Evolutionary conservation across 2,888 invertebrate genomes (phyloP).

Genomic region (Elmis aenea): DNA sequence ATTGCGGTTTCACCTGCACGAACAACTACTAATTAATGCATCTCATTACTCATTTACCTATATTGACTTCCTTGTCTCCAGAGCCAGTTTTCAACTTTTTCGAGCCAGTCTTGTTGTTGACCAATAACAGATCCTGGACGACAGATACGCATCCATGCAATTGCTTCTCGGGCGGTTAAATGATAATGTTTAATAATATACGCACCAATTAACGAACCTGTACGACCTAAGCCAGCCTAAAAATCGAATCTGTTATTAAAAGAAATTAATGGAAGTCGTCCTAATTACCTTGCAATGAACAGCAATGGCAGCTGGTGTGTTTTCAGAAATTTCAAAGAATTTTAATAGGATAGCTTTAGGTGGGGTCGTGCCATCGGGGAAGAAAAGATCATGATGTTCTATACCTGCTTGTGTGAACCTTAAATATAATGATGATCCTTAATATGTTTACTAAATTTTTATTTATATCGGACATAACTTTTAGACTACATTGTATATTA

Average conservation of each 20-base stretch:
- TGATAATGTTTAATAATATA: slow-evolving; percentile 81
- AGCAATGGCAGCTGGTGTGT: slow-evolving; percentile 70
- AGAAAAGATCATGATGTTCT: slow-evolving; percentile 80
- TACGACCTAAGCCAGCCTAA: slow-evolving; percentile 84
- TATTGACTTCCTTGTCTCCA: slow-evolving; percentile 54
- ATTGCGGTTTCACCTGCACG: too few relatives aligned
- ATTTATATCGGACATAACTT: too few relatives aligned
- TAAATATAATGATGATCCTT: too few relatives aligned
- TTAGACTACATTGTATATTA: slow-evolving; percentile 1
- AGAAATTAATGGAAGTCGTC: slow-evolving; percentile 1
- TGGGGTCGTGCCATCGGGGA: slow-evolving; percentile 83
- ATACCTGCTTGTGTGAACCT: slow-evolving; percentile 73
- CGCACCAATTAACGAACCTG: slow-evolving; percentile 82
- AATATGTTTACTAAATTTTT: too few relatives aligned
- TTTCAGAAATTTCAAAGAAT: slow-evolving; percentile 77
- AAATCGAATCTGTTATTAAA: slow-evolving; percentile 31
- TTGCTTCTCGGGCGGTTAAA: slow-evolving; percentile 76
- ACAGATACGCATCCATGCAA: slow-evolving; percentile 85
- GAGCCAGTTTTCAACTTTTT: slow-evolving; percentile 46
- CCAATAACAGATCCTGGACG: slow-evolving; percentile 86
- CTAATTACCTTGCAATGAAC: slow-evolving; percentile 81
- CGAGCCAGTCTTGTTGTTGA: slow-evolving; percentile 74
- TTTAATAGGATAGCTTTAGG: slow-evolving; percentile 70
- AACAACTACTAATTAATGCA: too few relatives aligned
- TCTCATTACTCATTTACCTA: too few relatives aligned